Conservation (phyloP, 2,797 vertebrate species). For the Amniataba percoides region DNA sequence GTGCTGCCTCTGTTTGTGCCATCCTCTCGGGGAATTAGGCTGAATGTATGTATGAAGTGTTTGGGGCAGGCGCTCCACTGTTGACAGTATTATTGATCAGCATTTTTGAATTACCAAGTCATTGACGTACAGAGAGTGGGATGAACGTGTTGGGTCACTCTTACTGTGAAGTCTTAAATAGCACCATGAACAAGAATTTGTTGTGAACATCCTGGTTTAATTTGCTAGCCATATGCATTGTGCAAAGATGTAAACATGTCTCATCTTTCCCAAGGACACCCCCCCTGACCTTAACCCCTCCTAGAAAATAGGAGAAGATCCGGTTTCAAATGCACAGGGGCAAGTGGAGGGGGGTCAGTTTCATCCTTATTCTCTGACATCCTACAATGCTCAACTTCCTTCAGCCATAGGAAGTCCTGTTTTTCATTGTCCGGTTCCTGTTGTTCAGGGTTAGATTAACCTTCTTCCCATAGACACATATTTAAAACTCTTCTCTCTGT, state of each 20-base stretch:
- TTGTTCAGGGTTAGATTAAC: slow-evolving; percentile 77
- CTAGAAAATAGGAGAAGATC: slow-evolving; percentile 53
- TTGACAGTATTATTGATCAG: slow-evolving; percentile 87
- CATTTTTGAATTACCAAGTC: slow-evolving; percentile 73
- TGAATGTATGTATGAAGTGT: slow-evolving; percentile 90
- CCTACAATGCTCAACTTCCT: slow-evolving; percentile 74
- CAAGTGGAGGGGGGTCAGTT: slow-evolving; percentile 57
- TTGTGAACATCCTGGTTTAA: slow-evolving; percentile 57
- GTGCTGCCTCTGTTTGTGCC: slow-evolving; percentile 66
- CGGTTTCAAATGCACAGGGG: slow-evolving; percentile 49
- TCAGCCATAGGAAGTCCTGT: slow-evolving; percentile 79
- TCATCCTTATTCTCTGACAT: slow-evolving; percentile 65
- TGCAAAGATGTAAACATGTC: slow-evolving; percentile 46
- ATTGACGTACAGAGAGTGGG: slow-evolving; percentile 70
- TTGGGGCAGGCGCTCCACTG: slow-evolving; percentile 76
- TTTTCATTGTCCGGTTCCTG: slow-evolving; percentile 81
- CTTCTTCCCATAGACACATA: slow-evolving; percentile 66
- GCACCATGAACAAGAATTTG: slow-evolving; percentile 57
- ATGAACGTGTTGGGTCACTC: slow-evolving; percentile 61
- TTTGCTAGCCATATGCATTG: slow-evolving; percentile 48
- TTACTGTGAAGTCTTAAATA: slow-evolving; percentile 82
- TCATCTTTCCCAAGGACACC: slow-evolving; percentile 53
- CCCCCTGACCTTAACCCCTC: slow-evolving; percentile 4
- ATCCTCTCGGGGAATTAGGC: slow-evolving; percentile 74
- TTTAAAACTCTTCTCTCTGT: slow-evolving; percentile 46